Conservation (phyloP, 2,888 invertebrate species). For the Stenolophus ochropezus region DNA sequence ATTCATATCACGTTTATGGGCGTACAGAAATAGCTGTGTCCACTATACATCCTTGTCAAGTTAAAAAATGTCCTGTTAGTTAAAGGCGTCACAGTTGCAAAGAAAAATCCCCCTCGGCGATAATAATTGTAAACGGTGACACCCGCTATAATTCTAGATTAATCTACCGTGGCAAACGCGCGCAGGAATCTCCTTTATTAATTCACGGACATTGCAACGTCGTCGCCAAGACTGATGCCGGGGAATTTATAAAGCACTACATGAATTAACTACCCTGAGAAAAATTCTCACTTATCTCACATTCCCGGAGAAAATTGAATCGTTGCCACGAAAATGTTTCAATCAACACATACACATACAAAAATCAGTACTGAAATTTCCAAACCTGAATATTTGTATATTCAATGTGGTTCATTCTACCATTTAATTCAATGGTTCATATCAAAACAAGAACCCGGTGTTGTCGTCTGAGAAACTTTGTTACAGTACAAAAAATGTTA, state of each 20-base stretch:
- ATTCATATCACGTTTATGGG: neutral
- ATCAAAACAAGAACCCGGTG: no score
- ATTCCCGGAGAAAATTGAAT: slow-evolving; percentile 9
- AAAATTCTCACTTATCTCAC: neutral
- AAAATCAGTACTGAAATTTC: neutral
- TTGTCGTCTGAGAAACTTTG: no score
- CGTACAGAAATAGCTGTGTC: neutral
- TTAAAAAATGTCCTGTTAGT: neutral
- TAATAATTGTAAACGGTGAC: slow-evolving; percentile 26
- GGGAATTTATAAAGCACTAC: slow-evolving; percentile 8
- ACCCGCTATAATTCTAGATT: slow-evolving; percentile 6
- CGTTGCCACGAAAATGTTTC: neutral
- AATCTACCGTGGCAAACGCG: neutral
- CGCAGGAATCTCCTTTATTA: slow-evolving; percentile 13
- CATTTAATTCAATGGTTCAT: no score
- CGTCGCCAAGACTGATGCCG: neutral
- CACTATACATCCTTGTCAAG: neutral
- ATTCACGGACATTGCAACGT: neutral
- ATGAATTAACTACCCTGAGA: neutral
- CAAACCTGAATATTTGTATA: no score
- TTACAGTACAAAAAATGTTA: no score
- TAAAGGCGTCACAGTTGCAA: neutral
- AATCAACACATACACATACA: neutral
- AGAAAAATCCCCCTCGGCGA: slow-evolving; percentile 5
- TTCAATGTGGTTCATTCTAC: no score